Conservation (phyloP, 2,113 vertebrate species). For the Syrrhaptes paradoxus region DNA sequence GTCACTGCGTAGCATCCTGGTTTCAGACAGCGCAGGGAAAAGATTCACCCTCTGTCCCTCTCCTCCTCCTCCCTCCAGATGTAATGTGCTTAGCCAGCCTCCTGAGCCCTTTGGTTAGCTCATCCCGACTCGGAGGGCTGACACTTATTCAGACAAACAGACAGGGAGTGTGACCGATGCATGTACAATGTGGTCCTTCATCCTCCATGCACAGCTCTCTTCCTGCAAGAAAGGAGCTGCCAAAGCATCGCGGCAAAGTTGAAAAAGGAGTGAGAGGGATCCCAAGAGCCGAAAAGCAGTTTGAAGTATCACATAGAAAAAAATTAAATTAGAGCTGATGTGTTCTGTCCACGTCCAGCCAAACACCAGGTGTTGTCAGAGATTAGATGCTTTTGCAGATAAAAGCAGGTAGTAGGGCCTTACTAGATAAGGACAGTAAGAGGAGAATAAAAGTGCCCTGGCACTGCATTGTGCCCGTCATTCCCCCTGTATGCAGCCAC, state of each 20-base stretch:
- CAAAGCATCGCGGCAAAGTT: neutral
- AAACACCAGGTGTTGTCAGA: conserved; percentile 33
- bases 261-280: neutral
- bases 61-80: neutral
- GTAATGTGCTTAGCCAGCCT: neutral
- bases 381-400: conserved; percentile 37
- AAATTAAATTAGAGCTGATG: neutral
- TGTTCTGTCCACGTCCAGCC: neutral
- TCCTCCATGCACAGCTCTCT: rapidly evolving
- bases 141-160: neutral
- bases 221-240: neutral
- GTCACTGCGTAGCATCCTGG: neutral
- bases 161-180: neutral
- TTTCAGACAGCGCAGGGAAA: neutral
- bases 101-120: neutral
- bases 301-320: neutral
- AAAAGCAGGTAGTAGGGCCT: neutral
- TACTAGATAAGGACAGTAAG: conserved; percentile 7
- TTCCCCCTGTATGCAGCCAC: neutral
- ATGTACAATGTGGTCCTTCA: neutral
- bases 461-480: neutral
- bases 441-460: neutral
- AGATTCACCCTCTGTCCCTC: neutral
- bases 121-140: neutral
- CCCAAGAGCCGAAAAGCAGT: neutral